Percentiles rank a stretch among this genome's conserved stretches.
Evolutionary conservation across 2,113 vertebrate species (phyloP).

Genomic region (Heterocephalus glaber): DNA sequence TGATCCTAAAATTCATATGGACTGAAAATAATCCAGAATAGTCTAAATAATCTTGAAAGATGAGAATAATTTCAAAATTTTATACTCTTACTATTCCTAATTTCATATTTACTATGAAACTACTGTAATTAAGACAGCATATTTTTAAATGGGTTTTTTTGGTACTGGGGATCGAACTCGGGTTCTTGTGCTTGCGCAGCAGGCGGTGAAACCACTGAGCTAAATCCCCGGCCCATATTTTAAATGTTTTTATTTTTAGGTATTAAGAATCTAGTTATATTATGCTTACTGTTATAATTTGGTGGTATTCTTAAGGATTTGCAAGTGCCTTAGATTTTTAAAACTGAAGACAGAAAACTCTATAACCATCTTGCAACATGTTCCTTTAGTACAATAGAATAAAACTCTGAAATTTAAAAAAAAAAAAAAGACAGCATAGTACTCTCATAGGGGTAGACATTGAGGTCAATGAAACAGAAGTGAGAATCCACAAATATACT

Average conservation of each 20-base stretch:
- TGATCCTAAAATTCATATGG: not conserved
- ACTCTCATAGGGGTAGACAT: not conserved
- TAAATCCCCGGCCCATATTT: too few species aligned
- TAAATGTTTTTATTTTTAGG: constrained; percentile 80
- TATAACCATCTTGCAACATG: constrained; percentile 83
- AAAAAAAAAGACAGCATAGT: not conserved
- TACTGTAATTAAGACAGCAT: not conserved
- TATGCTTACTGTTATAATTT: constrained; percentile 64
- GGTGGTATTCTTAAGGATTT: constrained; percentile 76
- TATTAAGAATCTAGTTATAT: constrained; percentile 70
- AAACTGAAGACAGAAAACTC: constrained; percentile 77
- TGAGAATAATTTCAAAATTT: not conserved
- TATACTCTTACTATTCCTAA: not conserved
- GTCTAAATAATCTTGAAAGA: not conserved
- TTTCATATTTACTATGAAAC: not conserved
- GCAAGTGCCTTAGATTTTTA: constrained; percentile 77
- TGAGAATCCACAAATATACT: not conserved
- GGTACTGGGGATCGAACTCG: too few species aligned
- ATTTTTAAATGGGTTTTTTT: too few species aligned
- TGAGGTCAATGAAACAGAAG: not conserved
- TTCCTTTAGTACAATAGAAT: constrained; percentile 87
- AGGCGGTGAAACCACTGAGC: too few species aligned
- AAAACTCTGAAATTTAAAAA: constrained; percentile 79
- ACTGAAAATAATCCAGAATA: not conserved
- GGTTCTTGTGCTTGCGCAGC: too few species aligned